A percentile compares a stretch with the other conserved stretches of the same genome.
Evolutionary conservation across 2,797 vertebrate species (phyloP).

Genomic region (Sebastes umbrosus): DNA sequence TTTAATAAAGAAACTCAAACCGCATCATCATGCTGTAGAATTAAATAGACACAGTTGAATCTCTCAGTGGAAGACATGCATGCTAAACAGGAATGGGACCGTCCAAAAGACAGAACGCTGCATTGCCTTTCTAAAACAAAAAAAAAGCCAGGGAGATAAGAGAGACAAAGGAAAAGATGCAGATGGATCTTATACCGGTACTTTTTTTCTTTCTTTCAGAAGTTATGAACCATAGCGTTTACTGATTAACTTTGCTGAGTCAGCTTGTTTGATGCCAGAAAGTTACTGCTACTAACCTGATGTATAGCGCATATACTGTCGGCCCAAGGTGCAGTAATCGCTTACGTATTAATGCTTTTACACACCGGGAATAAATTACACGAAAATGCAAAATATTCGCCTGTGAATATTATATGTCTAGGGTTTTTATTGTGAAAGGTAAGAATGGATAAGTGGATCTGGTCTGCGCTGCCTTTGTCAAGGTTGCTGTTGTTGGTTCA

Average conservation of each 20-base stretch:
- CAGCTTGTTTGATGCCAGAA: background rate
- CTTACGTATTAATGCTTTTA: background rate
- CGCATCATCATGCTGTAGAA: conserved; percentile 12
- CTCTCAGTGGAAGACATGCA: conserved; percentile 25
- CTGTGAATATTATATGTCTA: no score
- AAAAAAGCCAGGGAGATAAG: conserved; percentile 5
- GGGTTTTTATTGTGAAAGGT: no score
- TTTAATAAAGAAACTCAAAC: conserved; percentile 17
- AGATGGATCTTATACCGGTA: background rate
- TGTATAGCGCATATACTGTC: background rate
- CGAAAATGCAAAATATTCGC: no score
- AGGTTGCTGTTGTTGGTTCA: no score
- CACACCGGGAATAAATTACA: no score
- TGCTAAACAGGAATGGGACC: conserved; percentile 24
- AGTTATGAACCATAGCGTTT: background rate
- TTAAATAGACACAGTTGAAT: conserved; percentile 19
- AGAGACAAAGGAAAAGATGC: background rate
- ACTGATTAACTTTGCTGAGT: background rate
- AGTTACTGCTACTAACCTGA: background rate
- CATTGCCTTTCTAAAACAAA: background rate
- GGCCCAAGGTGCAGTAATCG: background rate
- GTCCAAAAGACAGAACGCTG: background rate
- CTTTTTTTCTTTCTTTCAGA: background rate
- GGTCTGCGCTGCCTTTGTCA: no score
- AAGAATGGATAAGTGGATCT: no score